Evolutionary conservation across 2,113 vertebrate species (phyloP), one percentile per base, ranked within the genome.

Genomic region (Erythrocebus patas): DNA sequence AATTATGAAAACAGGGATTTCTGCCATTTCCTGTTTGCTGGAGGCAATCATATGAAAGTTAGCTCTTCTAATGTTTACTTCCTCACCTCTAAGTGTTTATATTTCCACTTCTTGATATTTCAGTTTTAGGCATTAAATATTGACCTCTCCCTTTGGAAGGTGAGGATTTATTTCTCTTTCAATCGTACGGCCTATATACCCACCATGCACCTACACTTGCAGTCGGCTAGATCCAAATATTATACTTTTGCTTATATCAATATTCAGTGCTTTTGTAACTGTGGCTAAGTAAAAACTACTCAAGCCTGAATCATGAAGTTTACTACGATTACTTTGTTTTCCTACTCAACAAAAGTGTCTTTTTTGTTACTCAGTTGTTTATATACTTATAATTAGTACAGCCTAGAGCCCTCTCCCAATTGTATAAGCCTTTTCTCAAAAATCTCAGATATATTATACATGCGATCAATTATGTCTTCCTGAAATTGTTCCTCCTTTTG

Each of bases 161-260:
- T 35, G 12, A 83, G 6, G 27, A 57, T 68, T 78, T 85, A n/a
- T 23, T 81, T 48, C 45, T 66, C 75, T 85, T 78, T 95, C 45
- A 38, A 1, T 2, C 70, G 23, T 3, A 14, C 1, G n/a, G 17
- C 48, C 5, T 57, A 0, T 57, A 0, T 0, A 45, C 59, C 22
- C 10, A 78, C 38, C 16, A 43, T 5, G n/a, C 25, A 38, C 23
- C 38, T 13, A 4, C 4, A 35, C 12, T 20, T 66, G n/a, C 2
- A n/a, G 59, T 72, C 18, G 18, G 38, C 73, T 40, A 9, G 23
- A 16, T 40, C 76, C 23, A 82, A 66, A 88, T 25, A 55, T 50
- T 40, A 27, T 35, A n/a, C 3, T 50, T 88, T 78, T 87, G 23
- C 38, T 81, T 82, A 0, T 81, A 23, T 35, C 5, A 27, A 14